Conservation (phyloP, 2,113 vertebrate genomes). For the Oryzias javanicus region DNA sequence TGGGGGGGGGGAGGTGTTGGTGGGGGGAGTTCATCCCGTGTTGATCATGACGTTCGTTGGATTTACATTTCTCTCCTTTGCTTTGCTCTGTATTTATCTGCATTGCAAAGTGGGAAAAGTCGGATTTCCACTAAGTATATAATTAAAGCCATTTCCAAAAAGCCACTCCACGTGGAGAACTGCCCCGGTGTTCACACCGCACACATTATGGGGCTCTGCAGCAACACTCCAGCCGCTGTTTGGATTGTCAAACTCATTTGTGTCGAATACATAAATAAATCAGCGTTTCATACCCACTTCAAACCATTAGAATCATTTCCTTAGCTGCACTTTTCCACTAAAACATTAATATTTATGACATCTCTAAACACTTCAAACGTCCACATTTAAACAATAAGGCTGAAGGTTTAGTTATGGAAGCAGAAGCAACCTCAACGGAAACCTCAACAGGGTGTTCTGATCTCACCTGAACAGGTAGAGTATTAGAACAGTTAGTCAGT, state of each 20-base stretch:
- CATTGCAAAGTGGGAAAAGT: slow-evolving; percentile 79
- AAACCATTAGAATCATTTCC: slow-evolving; percentile 75
- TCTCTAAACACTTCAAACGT: slow-evolving; percentile 80
- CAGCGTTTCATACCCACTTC: slow-evolving; percentile 77
- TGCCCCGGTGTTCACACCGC: slow-evolving; percentile 68
- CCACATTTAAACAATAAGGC: slow-evolving; percentile 77
- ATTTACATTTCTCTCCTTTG: slow-evolving; percentile 60
- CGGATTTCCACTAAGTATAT: slow-evolving; percentile 77
- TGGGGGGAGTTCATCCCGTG: background rate
- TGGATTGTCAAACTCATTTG: slow-evolving; percentile 82
- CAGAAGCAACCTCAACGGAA: slow-evolving; percentile 64
- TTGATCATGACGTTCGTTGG: slow-evolving; percentile 73
- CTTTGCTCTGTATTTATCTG: slow-evolving; percentile 71
- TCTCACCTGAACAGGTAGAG: slow-evolving; percentile 57
- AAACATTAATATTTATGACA: slow-evolving; percentile 85
- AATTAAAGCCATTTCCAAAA: slow-evolving; percentile 83
- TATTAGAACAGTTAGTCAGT: slow-evolving; percentile 58
- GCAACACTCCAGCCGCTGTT: slow-evolving; percentile 76
- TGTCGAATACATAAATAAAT: slow-evolving; percentile 85
- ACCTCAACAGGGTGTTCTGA: slow-evolving; percentile 45
- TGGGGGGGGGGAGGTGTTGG: too few species aligned
- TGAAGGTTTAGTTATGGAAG: slow-evolving; percentile 64
- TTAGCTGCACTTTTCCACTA: slow-evolving; percentile 74
- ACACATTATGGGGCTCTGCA: slow-evolving; percentile 69
- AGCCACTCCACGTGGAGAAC: slow-evolving; percentile 81